Conservation (phyloP, 2,113 vertebrate species). For the Mesoclemmys tuberculata region DNA sequence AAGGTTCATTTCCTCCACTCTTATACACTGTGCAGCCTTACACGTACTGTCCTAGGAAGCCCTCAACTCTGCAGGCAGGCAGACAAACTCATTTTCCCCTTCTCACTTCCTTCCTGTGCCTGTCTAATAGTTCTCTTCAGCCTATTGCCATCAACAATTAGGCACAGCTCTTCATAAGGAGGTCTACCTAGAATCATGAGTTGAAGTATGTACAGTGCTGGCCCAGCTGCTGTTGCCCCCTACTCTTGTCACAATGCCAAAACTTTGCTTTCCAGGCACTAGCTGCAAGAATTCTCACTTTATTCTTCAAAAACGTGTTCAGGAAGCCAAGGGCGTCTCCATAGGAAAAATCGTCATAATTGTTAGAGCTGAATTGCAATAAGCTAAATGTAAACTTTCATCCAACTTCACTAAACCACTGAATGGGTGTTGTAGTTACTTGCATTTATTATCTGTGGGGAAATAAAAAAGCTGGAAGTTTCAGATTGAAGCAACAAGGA, state of each 20-base stretch:
- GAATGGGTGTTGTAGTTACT: not conserved
- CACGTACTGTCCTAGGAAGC: no score
- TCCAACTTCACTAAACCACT: not conserved
- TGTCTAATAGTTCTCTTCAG: no score
- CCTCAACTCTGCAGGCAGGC: no score
- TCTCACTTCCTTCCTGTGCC: no score
- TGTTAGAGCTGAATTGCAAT: not conserved
- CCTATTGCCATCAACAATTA: no score
- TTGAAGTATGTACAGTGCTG: no score
- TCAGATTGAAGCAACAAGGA: not conserved
- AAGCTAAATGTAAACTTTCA: not conserved
- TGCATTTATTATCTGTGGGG: not conserved
- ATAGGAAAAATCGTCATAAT: not conserved
- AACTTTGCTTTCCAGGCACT: not conserved
- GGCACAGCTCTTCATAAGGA: no score
- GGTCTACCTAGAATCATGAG: no score
- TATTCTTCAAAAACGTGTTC: not conserved
- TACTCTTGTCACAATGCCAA: not conserved
- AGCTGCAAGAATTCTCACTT: not conserved
- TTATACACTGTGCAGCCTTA: no score
- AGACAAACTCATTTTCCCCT: no score
- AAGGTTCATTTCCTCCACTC: no score
- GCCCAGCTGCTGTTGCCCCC: no score
- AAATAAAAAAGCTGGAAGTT: not conserved
- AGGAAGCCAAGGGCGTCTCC: not conserved